Conservation (phyloP, 2,888 invertebrate genomes). For the Xanthostigma xanthostigma region DNA sequence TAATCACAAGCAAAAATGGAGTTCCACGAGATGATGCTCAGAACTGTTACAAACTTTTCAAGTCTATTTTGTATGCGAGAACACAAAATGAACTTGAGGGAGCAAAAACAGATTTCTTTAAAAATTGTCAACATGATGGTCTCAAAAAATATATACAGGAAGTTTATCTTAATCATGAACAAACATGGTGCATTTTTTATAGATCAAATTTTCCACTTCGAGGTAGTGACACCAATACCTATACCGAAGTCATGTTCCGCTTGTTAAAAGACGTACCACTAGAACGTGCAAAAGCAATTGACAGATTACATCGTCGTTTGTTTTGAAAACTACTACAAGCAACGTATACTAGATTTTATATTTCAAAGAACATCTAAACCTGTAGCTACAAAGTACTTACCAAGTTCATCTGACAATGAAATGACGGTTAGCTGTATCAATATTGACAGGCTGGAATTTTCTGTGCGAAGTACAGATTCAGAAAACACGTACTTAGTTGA, state of each 20-base stretch:
- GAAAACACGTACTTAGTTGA: neutral
- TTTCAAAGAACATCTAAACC: neutral
- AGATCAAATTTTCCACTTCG: conserved; percentile 1
- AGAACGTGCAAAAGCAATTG: conserved; percentile 1
- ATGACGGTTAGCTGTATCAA: neutral
- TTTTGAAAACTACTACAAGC: conserved; percentile 1
- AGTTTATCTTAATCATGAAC: neutral
- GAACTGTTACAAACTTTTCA: neutral
- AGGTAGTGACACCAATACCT: conserved; percentile 1
- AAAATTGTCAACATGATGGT: conserved; percentile 1
- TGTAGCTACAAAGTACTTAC: conserved; percentile 6
- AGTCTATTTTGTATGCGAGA: neutral
- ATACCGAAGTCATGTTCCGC: conserved; percentile 1
- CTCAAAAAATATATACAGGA: conserved; percentile 1
- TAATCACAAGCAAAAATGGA: conserved; percentile 3
- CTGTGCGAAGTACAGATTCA: too few species aligned
- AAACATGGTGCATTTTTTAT: conserved; percentile 2
- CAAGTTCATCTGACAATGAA: conserved; percentile 7
- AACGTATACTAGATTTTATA: conserved; percentile 1
- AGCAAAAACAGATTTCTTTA: neutral
- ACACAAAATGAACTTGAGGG: conserved; percentile 1
- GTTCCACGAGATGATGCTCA: conserved; percentile 4
- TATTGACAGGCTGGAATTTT: too few species aligned
- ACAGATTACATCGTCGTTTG: neutral
- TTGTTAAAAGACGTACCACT: neutral